phyloP scores from a whole-genome alignment of 2,797 vertebrate species.

The Anas bahamensis region DNA sequence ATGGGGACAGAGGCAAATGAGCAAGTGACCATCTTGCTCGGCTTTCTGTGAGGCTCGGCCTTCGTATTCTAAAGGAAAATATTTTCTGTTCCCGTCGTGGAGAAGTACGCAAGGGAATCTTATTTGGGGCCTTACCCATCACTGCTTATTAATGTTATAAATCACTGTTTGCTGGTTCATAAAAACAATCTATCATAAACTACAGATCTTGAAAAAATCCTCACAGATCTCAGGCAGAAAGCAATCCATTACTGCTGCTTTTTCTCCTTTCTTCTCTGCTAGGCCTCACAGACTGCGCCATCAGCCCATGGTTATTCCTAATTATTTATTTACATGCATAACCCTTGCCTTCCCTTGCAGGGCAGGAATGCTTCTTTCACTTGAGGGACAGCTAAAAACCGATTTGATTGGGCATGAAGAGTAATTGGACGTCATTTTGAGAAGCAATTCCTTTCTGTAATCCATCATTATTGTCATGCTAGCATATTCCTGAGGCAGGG shows the following conservation, averaged over 20 bases:
- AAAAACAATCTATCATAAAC: constrained; percentile 46
- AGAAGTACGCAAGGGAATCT: not conserved
- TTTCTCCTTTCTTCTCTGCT: constrained; percentile 15
- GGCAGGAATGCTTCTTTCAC: constrained; percentile 29
- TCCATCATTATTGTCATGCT: constrained; percentile 46
- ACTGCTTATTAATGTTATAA: constrained; percentile 51
- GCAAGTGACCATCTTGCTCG: not conserved
- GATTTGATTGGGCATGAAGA: constrained; percentile 39
- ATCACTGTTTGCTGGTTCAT: constrained; percentile 33
- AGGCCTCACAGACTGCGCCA: not conserved
- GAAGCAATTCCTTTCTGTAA: constrained; percentile 2
- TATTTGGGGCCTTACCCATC: constrained; percentile 15
- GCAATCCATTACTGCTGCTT: not conserved
- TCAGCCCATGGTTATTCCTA: constrained; percentile 22
- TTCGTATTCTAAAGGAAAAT: not conserved
- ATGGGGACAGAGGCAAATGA: not conserved
- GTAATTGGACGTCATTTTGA: constrained; percentile 24
- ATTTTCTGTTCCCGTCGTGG: not conserved
- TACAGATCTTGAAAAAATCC: constrained; percentile 1
- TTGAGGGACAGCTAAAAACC: constrained; percentile 52
- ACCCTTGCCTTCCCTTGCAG: constrained; percentile 6
- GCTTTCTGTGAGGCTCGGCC: not conserved
- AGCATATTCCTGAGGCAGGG: constrained; percentile 34
- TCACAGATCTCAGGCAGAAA: not conserved
- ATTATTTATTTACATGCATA: constrained; percentile 45